Base-by-base conservation (phyloP, 2,797 vertebrate species). In the Bothrops alternatus region DNA sequence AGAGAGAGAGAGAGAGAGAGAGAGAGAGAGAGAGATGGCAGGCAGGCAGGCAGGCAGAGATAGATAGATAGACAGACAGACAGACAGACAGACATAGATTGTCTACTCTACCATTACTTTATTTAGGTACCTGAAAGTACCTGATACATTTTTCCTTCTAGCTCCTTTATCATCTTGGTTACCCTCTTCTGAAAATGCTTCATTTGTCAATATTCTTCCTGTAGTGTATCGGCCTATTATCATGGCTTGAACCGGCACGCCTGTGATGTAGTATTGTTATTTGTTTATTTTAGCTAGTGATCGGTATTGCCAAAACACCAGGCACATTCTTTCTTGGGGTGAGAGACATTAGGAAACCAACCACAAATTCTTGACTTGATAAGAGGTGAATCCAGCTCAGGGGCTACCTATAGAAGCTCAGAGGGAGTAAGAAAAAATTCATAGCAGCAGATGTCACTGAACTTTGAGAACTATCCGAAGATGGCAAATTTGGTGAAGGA, bases 21-120 rank as follows among this genome's bases (percentile, higher is more conserved):
- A 5, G 56, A 57, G 0, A 5, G 56, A 57, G 1, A 4, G 56
- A 5, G 1, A 6, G 5, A 6, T 20, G n/a, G n/a, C n/a, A n/a
- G n/a, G n/a, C n/a, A n/a, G n/a, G n/a, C n/a, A n/a, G n/a, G n/a
- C n/a, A n/a, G n/a, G n/a, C n/a, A n/a, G n/a, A 32, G 32, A 32
- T 32, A 32, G 32, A 60, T 32, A 32, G 32, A 32, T 32, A 23
- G 58, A 23, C 0, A 60, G 58, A 23, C 0, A 60, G 58, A 23
- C 3, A 42, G 55, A 14, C 4, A 16, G 55, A 16, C 16, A 56
- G 6, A 8, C 6, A 8, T 2, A 25, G 61, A 61, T 11, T 63
- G 20, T 26, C 23, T 65, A n/a, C 26, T n/a, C 28, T 65, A n/a
- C 63, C n/a, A 65, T 65, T 65, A n/a, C 28, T 65, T 2, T 65